Percentiles rank a stretch among this genome's conserved stretches.
Evolutionary conservation across 2,888 invertebrate species (phyloP).

Genomic region (Trachelus iudaicus): DNA sequence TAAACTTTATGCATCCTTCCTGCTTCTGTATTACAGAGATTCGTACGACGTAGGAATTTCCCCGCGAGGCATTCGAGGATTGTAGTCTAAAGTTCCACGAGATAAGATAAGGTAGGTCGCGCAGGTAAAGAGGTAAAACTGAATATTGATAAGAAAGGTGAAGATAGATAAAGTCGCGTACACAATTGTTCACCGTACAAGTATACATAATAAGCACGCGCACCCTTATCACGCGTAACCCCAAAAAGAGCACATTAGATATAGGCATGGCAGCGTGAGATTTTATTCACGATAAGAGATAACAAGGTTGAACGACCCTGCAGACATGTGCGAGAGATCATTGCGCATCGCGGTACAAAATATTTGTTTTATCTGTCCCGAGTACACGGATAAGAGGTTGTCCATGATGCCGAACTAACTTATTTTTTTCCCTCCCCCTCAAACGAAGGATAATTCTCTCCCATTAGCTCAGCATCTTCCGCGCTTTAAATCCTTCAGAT

Average conservation of each 20-base stretch:
- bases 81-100: neutral
- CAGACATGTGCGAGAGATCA: conserved; percentile 14
- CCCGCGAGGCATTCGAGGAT: neutral
- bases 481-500: neutral
- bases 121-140: neutral
- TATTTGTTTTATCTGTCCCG: conserved; percentile 5
- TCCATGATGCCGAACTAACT: neutral
- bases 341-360: conserved; percentile 21
- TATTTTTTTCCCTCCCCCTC: too few species aligned
- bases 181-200: neutral
- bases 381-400: neutral
- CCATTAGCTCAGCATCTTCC: neutral
- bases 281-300: neutral
- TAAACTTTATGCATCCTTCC: neutral
- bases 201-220: neutral
- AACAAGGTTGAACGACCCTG: conserved; percentile 34
- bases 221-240: neutral
- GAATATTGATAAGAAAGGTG: neutral
- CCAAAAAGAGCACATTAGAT: neutral
- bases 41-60: neutral
- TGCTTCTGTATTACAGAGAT: neutral
- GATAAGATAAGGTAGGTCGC: neutral
- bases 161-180: neutral
- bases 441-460: neutral
- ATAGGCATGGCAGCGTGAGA: neutral